These are phyloP conservation scores for Helobdella robusta DNA, from an alignment of 2,888 invertebrate genomes.

Conservation along the genomic window DNA sequence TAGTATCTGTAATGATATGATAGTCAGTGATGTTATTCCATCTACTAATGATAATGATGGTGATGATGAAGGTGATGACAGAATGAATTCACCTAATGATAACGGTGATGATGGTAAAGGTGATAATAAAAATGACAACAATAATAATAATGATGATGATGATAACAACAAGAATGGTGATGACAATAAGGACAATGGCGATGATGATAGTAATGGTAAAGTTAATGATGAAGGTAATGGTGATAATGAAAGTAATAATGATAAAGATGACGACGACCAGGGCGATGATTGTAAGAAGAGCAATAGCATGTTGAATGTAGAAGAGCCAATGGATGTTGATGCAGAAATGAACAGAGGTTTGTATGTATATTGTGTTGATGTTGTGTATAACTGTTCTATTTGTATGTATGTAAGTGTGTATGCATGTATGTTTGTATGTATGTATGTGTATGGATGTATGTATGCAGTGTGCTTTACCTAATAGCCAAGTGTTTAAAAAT, in stretches of 20 bases:
- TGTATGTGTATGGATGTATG: slow-evolving; percentile 4
- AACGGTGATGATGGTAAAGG: neutral
- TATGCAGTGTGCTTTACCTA: no score
- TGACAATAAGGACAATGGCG: neutral
- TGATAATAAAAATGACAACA: slow-evolving; percentile 1
- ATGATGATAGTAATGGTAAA: neutral
- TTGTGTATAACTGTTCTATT: no score
- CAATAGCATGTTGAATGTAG: neutral
- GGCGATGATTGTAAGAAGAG: neutral
- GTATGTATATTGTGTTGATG: no score
- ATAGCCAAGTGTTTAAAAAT: no score
- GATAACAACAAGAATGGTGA: neutral
- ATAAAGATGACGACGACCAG: neutral
- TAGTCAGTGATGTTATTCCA: no score
- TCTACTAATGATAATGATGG: no score
- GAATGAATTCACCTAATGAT: neutral
- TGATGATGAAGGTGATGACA: slow-evolving; percentile 13
- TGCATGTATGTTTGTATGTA: slow-evolving; percentile 17
- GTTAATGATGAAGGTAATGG: neutral
- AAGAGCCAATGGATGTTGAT: neutral
- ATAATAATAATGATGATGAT: slow-evolving; percentile 11
- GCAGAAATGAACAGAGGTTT: no score
- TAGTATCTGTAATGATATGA: neutral
- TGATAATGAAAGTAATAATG: neutral
- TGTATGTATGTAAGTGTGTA: no score